Evolutionary conservation across 2,113 vertebrate genomes (phyloP), one percentile per base, ranked within the genome.

Genomic region (Petrocephalus microphthalmus): DNA sequence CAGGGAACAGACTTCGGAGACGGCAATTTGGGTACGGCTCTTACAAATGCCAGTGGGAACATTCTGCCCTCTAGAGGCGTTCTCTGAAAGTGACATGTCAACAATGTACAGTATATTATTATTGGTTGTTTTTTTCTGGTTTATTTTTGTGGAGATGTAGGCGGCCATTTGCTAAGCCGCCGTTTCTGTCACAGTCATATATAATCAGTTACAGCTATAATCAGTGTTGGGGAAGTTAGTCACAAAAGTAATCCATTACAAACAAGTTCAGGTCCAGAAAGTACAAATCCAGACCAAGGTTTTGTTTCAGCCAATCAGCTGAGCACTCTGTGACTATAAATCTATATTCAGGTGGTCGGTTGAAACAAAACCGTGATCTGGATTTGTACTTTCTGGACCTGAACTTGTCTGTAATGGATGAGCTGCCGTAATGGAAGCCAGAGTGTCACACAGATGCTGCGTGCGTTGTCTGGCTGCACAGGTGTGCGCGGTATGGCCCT

Each of bases 401-500:
- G 42, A 42, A 42, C 42, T 42, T 42, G 42, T 2, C 7, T 5
- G n/a, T n/a, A n/a, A n/a, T 53, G 52, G 5, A 15, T 53, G 52
- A 2, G 52, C 13, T 53, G 52, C 13, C 6, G 52, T 15, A 53
- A 19, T 78, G 71, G 2, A 19, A 42, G 33, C 71, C 5, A 2
- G 19, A 15, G 33, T 64, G 7, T 87, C 67, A 33, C 54, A 49
- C 87, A 42, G 49, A 17, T 82, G 29, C 87, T 3, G 29, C n/a
- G 25, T 6, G 33, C n/a, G 20, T 1, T 87, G 64, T 87, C 51
- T 85, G 42, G 53, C 29, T 67, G 56, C 0, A 0, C 90, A 99
- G 98, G 98, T 93, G 97, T 99, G 83, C 96, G 98, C 29, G 98
- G 98, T 51, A 99, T 99, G 98, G 98, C 98, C 0, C 95, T 99